Evolutionary conservation across 2,888 invertebrate species (phyloP), one percentile per base, ranked within the genome.

Genomic region (Ypsolopha scabrella): DNA sequence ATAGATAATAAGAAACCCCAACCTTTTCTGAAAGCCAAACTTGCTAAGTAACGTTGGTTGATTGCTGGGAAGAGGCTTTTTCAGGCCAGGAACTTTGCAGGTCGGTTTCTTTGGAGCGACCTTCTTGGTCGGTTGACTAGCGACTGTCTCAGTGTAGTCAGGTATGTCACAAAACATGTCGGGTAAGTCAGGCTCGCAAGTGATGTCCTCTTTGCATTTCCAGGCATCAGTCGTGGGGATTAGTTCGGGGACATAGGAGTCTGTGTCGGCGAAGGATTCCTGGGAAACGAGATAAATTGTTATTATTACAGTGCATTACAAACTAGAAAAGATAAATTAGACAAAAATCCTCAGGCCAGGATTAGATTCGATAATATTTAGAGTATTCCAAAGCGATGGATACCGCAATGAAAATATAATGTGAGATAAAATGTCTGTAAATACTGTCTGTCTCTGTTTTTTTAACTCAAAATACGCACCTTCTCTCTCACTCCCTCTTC

Each of bases 21-120:
- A 90, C 87, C 88, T 88, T 65, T 88, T 90, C 62, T 90, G 87
- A 63, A 91, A 92, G 24, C 91, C 91, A 70, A 90, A 92, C 78
- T 85, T 90, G 69, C 88, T 89, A n/a, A 92, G 67, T 59, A 90
- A 79, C 36, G 89, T 89, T 50, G 90, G 91, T 59, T 88, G 89
- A 52, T 82, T 85, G 45, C 65, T 68, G 6, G 85, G 83, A 53
- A 82, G 48, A 0, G 78, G 67, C 35, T 64, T 69, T 59, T 71
- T 78, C 44, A 80, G 46, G 0, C 72, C 76, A 2, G 68, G 67
- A 38, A 72, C 79, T 60, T 64, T 75, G 53, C 70, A 70, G 0
- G 62, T 61, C 1, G 64, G 49, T 50, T 69, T 79, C 55, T 67
- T 80, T 6, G 57, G 41, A 0, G 57, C 64, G 50, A 58, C 65